A percentile compares a stretch with the other conserved stretches of the same genome.
These are phyloP conservation scores for Haplochromis burtoni DNA, from an alignment of 2,113 vertebrate species.

Conservation along the genomic window DNA sequence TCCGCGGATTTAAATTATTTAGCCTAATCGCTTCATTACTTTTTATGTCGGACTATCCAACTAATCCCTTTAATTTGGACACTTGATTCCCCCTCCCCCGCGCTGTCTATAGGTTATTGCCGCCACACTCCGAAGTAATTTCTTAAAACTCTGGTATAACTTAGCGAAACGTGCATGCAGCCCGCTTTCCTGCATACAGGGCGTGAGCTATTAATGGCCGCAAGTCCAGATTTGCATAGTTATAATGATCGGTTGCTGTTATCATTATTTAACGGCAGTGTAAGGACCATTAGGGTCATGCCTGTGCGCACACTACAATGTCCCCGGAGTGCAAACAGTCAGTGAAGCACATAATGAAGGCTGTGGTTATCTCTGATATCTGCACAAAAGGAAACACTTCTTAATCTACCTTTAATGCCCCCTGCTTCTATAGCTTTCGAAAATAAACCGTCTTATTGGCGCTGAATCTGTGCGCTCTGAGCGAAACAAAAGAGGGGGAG, in stretches of 20 bases:
- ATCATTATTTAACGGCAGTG: constrained; percentile 63
- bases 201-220: constrained; percentile 33
- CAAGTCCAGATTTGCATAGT: constrained; percentile 60
- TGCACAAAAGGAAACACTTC: constrained; percentile 61
- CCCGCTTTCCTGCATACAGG: constrained; percentile 10
- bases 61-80: constrained; percentile 66
- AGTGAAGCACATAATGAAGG: constrained; percentile 68
- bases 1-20: constrained; percentile 74
- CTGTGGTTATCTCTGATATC: constrained; percentile 61
- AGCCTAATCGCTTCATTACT: constrained; percentile 74
- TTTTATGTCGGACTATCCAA: constrained; percentile 64
- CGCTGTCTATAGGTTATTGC: neutral
- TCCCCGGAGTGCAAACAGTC: constrained; percentile 60
- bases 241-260: constrained; percentile 58
- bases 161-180: constrained; percentile 11
- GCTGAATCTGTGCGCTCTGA: constrained; percentile 32
- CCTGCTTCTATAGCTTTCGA: constrained; percentile 17
- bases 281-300: constrained; percentile 65
- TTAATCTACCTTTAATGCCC: constrained; percentile 62
- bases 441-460: constrained; percentile 26
- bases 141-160: constrained; percentile 1
- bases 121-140: neutral
- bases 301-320: constrained; percentile 49
- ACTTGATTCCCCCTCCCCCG: constrained; percentile 32
- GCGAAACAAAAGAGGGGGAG: constrained; percentile 20